A percentile compares a stretch with the other conserved stretches of the same genome.
Conservation (phyloP, 2,888 invertebrate genomes). For the Byasa hedistus region DNA sequence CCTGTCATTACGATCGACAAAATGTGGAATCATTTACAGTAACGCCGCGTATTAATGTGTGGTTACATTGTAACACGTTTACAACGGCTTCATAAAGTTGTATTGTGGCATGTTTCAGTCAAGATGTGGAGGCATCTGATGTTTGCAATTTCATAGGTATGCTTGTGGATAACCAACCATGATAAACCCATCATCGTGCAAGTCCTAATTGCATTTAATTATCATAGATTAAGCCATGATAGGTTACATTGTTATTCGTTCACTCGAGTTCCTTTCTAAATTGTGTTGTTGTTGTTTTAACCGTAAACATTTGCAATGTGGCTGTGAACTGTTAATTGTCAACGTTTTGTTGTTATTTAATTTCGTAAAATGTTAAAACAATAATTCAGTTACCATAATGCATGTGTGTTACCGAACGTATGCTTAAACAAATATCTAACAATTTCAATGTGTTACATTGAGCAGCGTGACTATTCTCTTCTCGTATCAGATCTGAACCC, state of each 20-base stretch:
- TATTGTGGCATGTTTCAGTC: conserved; percentile 13
- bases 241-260: conserved; percentile 4
- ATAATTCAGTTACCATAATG: background rate
- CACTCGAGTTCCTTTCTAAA: background rate
- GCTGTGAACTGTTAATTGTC: background rate
- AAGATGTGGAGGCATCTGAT: conserved; percentile 14
- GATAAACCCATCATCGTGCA: conserved; percentile 3
- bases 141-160: conserved; percentile 24
- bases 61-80: conserved; percentile 25
- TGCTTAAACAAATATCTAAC: conserved; percentile 6
- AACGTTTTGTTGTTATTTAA: background rate
- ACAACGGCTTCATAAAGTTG: conserved; percentile 22
- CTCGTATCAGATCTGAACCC: conserved; percentile 88
- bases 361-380: background rate
- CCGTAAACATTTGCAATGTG: background rate
- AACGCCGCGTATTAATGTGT: conserved; percentile 13
- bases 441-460: conserved; percentile 48
- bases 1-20: conserved; percentile 14
- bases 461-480: conserved; percentile 68
- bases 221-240: conserved; percentile 20
- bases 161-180: background rate
- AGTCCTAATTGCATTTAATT: conserved; percentile 2
- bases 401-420: background rate
- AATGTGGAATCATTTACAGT: conserved; percentile 8
- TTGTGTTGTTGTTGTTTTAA: background rate